Evolutionary conservation across 2,113 vertebrate genomes (phyloP).

Genomic region (Prionailurus viverrinus): DNA sequence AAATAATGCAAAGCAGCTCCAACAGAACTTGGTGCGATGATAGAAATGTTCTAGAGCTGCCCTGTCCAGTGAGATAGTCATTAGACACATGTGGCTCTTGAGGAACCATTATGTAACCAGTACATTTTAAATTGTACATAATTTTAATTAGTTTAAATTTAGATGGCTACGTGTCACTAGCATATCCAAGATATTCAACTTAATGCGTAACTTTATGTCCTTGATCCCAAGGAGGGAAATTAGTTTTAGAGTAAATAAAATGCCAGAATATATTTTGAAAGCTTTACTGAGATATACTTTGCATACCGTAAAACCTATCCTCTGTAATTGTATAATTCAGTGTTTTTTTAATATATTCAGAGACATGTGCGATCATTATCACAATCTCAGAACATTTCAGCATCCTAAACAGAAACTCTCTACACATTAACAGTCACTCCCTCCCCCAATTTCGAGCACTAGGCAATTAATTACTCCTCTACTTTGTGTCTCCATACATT

Average conservation of each 20-base stretch:
- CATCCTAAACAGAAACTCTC: not conserved
- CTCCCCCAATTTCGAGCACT: not conserved
- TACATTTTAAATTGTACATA: not conserved
- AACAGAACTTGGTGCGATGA: not conserved
- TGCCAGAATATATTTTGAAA: not conserved
- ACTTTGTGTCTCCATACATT: not conserved
- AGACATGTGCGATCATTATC: not conserved
- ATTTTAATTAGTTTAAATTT: conserved; percentile 25
- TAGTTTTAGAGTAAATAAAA: conserved; percentile 20
- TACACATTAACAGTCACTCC: not conserved
- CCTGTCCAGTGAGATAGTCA: not conserved
- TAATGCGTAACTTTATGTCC: not conserved
- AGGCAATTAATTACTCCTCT: not conserved
- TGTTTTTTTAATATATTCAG: not conserved
- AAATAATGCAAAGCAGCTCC: not conserved
- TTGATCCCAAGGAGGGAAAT: not conserved
- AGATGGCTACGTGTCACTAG: not conserved
- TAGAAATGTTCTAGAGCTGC: not conserved
- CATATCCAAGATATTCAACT: not conserved
- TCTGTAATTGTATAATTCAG: not conserved
- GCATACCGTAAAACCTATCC: not conserved
- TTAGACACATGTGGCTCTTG: not conserved
- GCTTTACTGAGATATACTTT: not conserved
- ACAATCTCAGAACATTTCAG: not conserved
- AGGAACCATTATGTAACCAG: not conserved